Conservation (phyloP, 2,797 vertebrate species). For the Coracias cyanogaster region DNA sequence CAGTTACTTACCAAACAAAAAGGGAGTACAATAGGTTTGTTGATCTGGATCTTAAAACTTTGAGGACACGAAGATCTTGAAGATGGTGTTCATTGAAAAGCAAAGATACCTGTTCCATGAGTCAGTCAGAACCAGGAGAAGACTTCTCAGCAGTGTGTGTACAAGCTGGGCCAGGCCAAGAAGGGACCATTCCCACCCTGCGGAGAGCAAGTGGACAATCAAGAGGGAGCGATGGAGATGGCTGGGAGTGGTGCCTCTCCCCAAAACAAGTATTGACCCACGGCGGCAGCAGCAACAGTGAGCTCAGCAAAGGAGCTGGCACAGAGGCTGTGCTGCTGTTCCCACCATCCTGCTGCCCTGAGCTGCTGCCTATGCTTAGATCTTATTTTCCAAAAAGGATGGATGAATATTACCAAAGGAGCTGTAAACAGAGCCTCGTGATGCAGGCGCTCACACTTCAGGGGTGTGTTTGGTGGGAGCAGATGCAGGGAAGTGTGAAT, state of each 20-base stretch:
- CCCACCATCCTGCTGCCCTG: background rate
- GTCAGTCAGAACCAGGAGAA: background rate
- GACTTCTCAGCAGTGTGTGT: background rate
- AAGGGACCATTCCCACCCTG: background rate
- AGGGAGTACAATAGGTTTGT: background rate
- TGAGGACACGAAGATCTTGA: background rate
- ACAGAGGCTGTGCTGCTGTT: background rate
- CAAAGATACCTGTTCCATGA: rapidly evolving
- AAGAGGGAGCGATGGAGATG: background rate
- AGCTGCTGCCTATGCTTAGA: too few species aligned
- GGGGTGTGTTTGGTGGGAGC: background rate
- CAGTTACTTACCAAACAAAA: background rate
- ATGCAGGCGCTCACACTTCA: rapidly evolving
- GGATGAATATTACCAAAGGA: background rate
- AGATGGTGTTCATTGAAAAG: background rate
- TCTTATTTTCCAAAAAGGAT: background rate
- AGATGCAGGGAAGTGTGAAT: background rate
- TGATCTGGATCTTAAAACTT: background rate
- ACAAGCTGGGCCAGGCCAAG: background rate
- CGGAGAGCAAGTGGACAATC: background rate
- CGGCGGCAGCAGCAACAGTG: background rate
- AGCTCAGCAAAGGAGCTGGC: background rate
- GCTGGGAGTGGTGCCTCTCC: background rate
- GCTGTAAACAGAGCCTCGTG: background rate
- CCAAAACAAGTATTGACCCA: background rate